Evolutionary conservation across 2,113 vertebrate species (phyloP).

Genomic region (Regulus satrapa): DNA sequence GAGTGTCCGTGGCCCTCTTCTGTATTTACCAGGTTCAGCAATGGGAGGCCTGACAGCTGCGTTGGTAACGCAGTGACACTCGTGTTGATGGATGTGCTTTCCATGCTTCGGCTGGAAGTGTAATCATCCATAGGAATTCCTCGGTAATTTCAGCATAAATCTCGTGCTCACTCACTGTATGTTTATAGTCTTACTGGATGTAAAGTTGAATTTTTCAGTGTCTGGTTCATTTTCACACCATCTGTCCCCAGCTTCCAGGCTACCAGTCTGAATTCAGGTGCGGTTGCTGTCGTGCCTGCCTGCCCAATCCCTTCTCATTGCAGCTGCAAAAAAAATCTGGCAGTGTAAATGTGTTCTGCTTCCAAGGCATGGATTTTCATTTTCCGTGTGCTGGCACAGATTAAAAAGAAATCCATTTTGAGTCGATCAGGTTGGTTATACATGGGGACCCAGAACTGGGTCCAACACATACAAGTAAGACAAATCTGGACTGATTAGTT

Average conservation of each 20-base stretch:
- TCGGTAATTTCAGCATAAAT: conserved; percentile 53
- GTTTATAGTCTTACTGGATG: conserved; percentile 7
- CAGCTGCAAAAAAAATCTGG: neutral
- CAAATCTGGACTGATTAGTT: neutral
- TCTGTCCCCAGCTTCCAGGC: neutral
- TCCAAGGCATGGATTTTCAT: neutral
- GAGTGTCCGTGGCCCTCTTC: neutral
- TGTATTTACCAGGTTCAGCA: neutral
- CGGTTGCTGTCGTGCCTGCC: accelerated
- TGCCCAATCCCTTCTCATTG: neutral
- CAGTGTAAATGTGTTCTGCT: neutral
- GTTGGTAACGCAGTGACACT: neutral
- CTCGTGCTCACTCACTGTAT: neutral
- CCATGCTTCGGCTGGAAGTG: conserved; percentile 19
- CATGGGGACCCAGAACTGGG: neutral
- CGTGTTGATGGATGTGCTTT: neutral
- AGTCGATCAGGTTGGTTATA: neutral
- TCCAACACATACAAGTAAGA: neutral
- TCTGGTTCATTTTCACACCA: conserved; percentile 5
- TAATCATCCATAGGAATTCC: conserved; percentile 50
- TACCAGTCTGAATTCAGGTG: neutral
- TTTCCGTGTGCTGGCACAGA: neutral
- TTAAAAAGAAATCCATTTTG: neutral
- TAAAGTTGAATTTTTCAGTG: conserved; percentile 8
- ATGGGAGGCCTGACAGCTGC: neutral